phyloP scores from a whole-genome alignment of 2,888 invertebrate species.

The Atethmia centrago region DNA sequence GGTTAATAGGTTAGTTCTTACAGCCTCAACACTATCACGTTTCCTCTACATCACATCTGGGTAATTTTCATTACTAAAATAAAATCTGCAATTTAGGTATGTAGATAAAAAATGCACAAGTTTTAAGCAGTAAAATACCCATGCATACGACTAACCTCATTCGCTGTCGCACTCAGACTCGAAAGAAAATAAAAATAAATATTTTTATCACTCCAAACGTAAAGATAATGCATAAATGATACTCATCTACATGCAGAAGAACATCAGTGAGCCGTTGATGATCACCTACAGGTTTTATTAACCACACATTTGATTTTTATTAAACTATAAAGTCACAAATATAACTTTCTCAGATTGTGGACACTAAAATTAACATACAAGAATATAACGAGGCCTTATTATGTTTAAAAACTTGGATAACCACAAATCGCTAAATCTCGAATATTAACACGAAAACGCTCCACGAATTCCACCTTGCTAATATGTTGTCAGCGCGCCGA shows the following conservation, averaged over 20 bases:
- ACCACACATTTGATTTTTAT: conserved; percentile 40
- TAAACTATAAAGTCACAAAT: conserved; percentile 25
- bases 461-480: conserved; percentile 62
- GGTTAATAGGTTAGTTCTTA: too few relatives aligned
- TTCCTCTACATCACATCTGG: background rate
- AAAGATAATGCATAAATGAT: conserved; percentile 35
- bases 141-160: conserved; percentile 5
- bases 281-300: conserved; percentile 39
- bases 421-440: conserved; percentile 33
- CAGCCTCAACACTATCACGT: background rate
- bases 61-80: background rate
- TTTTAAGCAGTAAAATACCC: background rate
- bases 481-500: conserved; percentile 58
- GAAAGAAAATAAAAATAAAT: conserved; percentile 19
- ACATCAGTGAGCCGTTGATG: conserved; percentile 4
- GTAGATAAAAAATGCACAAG: conserved; percentile 3
- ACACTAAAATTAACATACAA: conserved; percentile 37
- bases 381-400: conserved; percentile 20
- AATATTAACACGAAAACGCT: conserved; percentile 34
- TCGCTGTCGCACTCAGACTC: background rate
- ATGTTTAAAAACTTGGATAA: conserved; percentile 2
- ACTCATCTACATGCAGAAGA: conserved; percentile 9
- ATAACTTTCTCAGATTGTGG: conserved; percentile 28
- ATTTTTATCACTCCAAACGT: conserved; percentile 16
- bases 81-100: background rate